A percentile compares a stretch with the other conserved stretches of the same genome.
Conservation (phyloP, 2,797 vertebrate species). For the Acropternis orthonyx region DNA sequence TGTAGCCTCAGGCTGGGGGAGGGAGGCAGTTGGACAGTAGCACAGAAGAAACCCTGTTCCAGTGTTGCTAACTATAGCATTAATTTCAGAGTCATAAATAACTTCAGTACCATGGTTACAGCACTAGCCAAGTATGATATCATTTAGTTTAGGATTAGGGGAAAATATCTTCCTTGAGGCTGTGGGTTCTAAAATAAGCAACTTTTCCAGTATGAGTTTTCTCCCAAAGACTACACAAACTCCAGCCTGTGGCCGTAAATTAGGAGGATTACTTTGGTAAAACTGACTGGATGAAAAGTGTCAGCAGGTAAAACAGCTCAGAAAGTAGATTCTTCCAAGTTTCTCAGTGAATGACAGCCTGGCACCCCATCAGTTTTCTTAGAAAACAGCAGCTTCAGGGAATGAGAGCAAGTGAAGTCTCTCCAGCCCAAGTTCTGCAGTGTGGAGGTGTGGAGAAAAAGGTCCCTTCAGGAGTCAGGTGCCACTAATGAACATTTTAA, state of each 20-base stretch:
- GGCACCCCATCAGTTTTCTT: neutral
- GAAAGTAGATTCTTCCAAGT: neutral
- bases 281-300: neutral
- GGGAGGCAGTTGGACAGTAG: constrained; percentile 54
- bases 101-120: constrained; percentile 57
- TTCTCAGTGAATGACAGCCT: neutral
- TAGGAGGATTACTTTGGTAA: neutral
- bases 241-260: constrained; percentile 1
- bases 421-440: accelerated
- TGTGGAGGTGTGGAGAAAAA: neutral
- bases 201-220: constrained; percentile 52
- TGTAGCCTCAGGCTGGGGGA: neutral
- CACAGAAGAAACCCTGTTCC: constrained; percentile 51
- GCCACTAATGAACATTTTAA: neutral
- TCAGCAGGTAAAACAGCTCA: constrained; percentile 10
- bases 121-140: constrained; percentile 66
- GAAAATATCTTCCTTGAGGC: constrained; percentile 59
- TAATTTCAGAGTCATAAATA: constrained; percentile 65
- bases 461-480: neutral
- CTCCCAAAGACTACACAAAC: constrained; percentile 45
- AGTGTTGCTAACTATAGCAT: constrained; percentile 69
- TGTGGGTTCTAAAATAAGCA: constrained; percentile 67
- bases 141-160: constrained; percentile 63
- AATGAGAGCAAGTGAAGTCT: neutral
- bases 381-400: neutral